Evolutionary conservation across 2,888 invertebrate species (phyloP).

Genomic region (Adineta ricciae): DNA sequence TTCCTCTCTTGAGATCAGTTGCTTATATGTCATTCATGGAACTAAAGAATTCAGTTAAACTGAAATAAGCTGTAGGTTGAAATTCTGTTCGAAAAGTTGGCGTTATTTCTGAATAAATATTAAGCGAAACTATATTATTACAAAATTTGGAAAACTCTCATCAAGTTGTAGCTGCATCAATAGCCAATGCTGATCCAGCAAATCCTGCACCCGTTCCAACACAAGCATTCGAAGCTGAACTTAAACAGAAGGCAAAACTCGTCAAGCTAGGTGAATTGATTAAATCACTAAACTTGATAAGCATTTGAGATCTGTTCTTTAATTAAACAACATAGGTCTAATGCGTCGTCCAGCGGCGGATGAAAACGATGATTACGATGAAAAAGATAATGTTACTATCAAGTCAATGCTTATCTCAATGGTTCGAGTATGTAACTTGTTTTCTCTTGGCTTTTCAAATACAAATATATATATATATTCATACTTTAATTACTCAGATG

Average conservation of each 20-base stretch:
- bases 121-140: neutral
- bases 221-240: neutral
- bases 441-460: no score
- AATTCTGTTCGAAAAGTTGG: no score
- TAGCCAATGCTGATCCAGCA: neutral
- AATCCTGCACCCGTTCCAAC: neutral
- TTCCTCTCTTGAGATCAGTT: no score
- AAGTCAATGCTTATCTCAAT: neutral
- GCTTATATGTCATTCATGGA: no score
- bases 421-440: neutral
- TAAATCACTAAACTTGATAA: no score
- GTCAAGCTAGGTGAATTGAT: neutral
- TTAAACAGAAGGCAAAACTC: slow-evolving; percentile 6
- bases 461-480: no score
- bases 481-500: slow-evolving; percentile 22
- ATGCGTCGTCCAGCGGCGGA: neutral
- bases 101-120: no score
- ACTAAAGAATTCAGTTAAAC: no score
- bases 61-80: no score
- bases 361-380: neutral
- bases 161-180: neutral
- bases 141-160: neutral
- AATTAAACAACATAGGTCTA: neutral
- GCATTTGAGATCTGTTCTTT: no score
- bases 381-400: neutral